Percentiles rank a stretch among this genome's conserved stretches.
Conservation (phyloP, 2,888 invertebrate genomes). For the Nephrocerus scutellatus region DNA sequence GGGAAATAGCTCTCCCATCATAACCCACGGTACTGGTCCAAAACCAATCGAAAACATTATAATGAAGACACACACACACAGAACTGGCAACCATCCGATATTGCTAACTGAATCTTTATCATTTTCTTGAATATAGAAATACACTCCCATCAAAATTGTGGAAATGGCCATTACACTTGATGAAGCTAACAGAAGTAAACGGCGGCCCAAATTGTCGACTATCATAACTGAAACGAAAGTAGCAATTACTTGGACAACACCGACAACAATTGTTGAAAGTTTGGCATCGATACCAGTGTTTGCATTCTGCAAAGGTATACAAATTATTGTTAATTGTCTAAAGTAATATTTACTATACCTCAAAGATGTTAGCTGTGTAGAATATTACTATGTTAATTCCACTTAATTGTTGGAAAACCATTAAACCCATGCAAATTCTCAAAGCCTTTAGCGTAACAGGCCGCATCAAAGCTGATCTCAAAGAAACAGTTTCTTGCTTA, state of each 20-base stretch:
- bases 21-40: constrained; percentile 77
- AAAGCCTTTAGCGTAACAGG: constrained; percentile 58
- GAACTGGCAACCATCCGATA: constrained; percentile 68
- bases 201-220: constrained; percentile 74
- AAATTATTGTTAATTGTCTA: constrained; percentile 21
- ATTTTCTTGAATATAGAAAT: constrained; percentile 52
- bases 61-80: constrained; percentile 68
- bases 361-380: constrained; percentile 69
- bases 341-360: constrained; percentile 50
- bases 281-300: constrained; percentile 51
- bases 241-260: constrained; percentile 67
- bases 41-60: constrained; percentile 75
- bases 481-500: constrained; percentile 52
- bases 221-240: constrained; percentile 66
- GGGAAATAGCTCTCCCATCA: constrained; percentile 71
- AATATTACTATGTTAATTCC: constrained; percentile 81
- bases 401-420: constrained; percentile 84
- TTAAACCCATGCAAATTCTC: constrained; percentile 66
- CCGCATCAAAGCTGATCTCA: constrained; percentile 53
- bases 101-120: constrained; percentile 45
- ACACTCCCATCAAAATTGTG: constrained; percentile 63
- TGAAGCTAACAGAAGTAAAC: constrained; percentile 66
- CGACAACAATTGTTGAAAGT: constrained; percentile 69
- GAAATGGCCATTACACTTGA: constrained; percentile 64
- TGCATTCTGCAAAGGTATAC: constrained; percentile 30